A percentile compares a stretch with the other conserved stretches of the same genome.
phyloP scores from a whole-genome alignment of 2,888 invertebrate species.

The Athalia circularis region DNA sequence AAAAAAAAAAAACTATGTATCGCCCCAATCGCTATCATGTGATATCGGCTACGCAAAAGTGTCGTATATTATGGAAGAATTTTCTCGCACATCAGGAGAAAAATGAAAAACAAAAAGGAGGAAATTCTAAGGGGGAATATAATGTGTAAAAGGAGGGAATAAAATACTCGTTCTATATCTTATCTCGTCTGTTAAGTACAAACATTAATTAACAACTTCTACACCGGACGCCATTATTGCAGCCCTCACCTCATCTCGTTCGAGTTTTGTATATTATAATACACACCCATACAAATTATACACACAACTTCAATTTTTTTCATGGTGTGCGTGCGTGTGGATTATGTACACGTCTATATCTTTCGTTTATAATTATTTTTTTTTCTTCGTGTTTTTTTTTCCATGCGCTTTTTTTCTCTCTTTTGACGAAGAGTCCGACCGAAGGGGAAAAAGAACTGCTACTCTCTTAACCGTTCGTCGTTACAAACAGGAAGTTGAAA shows the following conservation, averaged over 20 bases:
- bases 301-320: background rate
- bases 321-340: background rate
- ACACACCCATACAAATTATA: background rate
- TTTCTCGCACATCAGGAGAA: no score
- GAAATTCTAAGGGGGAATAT: background rate
- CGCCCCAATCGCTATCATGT: no score
- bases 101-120: background rate
- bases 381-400: no score
- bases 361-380: background rate
- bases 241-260: background rate
- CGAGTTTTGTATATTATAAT: background rate
- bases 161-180: slow-evolving; percentile 1
- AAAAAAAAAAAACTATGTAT: no score
- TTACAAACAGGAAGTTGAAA: background rate
- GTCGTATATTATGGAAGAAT: no score
- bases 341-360: background rate
- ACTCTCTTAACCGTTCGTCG: background rate
- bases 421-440: no score
- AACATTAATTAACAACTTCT: slow-evolving; percentile 3
- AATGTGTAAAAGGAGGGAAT: background rate
- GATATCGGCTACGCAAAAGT: no score
- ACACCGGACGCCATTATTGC: slow-evolving; percentile 6
- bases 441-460: no score
- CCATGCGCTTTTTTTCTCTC: no score
- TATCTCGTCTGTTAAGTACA: background rate